These are phyloP conservation scores for Lipotes vexillifer DNA, from an alignment of 2,113 vertebrate species.

Conservation along the genomic window DNA sequence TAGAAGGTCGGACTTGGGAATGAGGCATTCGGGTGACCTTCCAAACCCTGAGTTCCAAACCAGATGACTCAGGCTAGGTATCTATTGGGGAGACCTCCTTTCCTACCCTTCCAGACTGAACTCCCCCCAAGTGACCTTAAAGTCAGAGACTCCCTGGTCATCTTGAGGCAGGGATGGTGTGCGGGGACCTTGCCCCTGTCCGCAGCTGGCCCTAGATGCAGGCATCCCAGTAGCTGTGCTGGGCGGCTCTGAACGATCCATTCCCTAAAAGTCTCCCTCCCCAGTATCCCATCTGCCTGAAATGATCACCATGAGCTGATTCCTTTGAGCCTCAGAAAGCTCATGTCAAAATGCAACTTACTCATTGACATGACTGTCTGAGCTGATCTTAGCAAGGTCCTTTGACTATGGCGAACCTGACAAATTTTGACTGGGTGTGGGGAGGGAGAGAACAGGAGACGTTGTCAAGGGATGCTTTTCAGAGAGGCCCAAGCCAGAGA, in stretches of 20 bases:
- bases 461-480: background rate
- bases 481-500: background rate
- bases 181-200: background rate
- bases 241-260: background rate
- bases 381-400: background rate
- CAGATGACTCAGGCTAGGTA: background rate
- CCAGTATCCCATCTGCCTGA: background rate
- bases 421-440: background rate
- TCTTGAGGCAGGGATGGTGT: background rate
- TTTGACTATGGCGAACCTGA: background rate
- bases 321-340: background rate
- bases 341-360: background rate
- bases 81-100: background rate
- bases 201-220: background rate
- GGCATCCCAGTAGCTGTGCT: background rate
- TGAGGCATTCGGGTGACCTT: background rate
- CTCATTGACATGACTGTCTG: background rate
- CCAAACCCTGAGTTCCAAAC: background rate
- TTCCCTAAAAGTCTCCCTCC: background rate
- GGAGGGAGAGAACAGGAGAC: background rate
- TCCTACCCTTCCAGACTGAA: background rate
- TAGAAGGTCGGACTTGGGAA: conserved; percentile 22
- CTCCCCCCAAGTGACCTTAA: background rate
- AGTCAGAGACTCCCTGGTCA: background rate
- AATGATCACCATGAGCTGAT: background rate